Conservation (phyloP, 2,113 vertebrate species). For the Vidua macroura region DNA sequence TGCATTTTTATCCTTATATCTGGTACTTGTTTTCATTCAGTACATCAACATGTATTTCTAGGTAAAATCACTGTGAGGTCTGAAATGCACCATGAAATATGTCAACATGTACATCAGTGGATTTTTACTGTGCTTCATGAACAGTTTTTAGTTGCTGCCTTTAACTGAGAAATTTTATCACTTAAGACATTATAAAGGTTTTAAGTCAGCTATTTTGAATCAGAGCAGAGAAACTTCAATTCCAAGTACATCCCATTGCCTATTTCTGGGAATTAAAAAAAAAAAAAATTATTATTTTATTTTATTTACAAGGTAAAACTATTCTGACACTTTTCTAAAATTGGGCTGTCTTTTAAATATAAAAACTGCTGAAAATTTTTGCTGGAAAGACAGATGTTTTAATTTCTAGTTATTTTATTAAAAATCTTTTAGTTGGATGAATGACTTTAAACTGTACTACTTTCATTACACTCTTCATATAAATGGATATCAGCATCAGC, state of each 20-base stretch:
- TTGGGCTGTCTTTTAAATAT: not conserved
- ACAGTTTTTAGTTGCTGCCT: not conserved
- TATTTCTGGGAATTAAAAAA: not conserved
- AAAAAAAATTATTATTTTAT: not conserved
- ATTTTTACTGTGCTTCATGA: not conserved
- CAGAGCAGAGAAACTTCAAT: not conserved
- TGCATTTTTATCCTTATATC: not conserved
- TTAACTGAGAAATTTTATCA: not conserved
- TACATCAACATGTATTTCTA: not conserved
- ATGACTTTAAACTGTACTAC: not conserved
- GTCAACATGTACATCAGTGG: not conserved
- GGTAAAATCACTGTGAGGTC: not conserved
- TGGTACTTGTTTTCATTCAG: not conserved
- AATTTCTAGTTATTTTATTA: not conserved
- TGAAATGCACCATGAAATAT: not conserved
- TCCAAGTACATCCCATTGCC: not conserved
- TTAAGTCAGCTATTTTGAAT: not conserved
- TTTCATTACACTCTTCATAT: not conserved
- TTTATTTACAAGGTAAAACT: slow-evolving; percentile 27
- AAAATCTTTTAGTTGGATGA: not conserved
- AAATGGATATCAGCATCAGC: not conserved
- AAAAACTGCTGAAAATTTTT: not conserved
- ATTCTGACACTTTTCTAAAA: slow-evolving; percentile 21
- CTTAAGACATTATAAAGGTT: not conserved
- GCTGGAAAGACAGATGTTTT: not conserved